phyloP scores from a whole-genome alignment of 2,888 invertebrate species.

The Cantharis rustica region DNA sequence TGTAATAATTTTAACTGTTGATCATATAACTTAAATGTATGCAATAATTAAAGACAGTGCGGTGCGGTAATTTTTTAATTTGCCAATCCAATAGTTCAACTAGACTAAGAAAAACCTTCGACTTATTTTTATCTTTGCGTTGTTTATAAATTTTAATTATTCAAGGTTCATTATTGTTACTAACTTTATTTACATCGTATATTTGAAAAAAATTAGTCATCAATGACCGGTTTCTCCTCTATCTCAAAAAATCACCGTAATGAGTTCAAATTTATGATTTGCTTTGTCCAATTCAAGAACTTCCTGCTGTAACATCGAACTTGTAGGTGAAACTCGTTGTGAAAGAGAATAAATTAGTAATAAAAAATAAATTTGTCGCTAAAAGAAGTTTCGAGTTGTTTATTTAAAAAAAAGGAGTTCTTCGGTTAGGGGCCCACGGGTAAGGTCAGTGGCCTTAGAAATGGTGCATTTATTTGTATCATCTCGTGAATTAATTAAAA shows the following conservation, averaged over 20 bases:
- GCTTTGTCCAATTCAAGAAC: not conserved
- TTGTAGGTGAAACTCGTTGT: not conserved
- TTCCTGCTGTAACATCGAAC: not conserved
- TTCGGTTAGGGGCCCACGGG: not conserved
- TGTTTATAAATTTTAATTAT: not conserved
- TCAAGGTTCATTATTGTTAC: not conserved
- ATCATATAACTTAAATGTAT: not conserved
- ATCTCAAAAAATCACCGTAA: not conserved
- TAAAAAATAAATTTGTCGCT: not conserved
- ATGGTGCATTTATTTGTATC: not conserved
- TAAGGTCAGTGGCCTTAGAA: not conserved
- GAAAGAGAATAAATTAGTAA: not conserved
- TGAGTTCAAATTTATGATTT: not conserved
- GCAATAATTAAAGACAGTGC: not conserved
- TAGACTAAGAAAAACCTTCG: not conserved
- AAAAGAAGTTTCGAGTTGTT: not conserved
- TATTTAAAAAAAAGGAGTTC: not conserved
- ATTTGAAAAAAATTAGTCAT: not conserved
- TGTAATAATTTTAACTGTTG: not conserved
- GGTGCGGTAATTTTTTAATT: not conserved
- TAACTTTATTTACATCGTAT: not conserved
- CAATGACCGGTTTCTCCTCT: not conserved
- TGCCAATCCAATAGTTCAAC: not conserved
- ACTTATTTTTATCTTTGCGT: not conserved
- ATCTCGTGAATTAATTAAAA: not conserved